Base-by-base conservation (phyloP, 2,888 invertebrate species). In the Hybos culiciformis region DNA sequence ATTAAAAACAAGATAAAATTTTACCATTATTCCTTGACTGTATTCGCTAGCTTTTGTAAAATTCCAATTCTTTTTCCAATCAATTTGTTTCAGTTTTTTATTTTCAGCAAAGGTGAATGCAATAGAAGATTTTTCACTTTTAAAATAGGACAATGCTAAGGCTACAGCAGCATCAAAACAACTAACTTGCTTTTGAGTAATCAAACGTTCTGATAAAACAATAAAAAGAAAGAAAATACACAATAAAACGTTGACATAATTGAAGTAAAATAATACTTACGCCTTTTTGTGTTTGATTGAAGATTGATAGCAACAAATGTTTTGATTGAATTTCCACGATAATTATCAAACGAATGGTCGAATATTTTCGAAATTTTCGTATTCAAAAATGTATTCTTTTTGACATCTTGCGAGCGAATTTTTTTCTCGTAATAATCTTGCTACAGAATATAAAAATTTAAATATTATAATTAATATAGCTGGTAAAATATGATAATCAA, bases 291-390 rank as follows among this genome's bases (percentile, higher is more conserved):
- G 36, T 49, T 53, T 18, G 42, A 45, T 50, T 65, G 63, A 34
- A 64, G 49, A 48, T 62, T 64, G 3, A 65, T 48, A 3, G 61
- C 56, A n/a, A 65, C 57, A 39, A 55, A 56, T 37, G 60, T 49
- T 1, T 61, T 59, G 21, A 58, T 34, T 1, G 60, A 50, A 21
- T 39, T 26, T 3, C 44, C 24, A 26, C 44, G 44, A 4, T 42
- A 40, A 9, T 45, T 36, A 32, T 47, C 37, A 31, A 51, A 52
- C 8, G 51, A 49, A 39, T 48, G 31, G 1, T 39, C 20, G 20
- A 46, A 48, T 20, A 47, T 46, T 34, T 48, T 37, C 15, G 21
- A 33, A 17, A 46, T 21, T 32, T 40, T 41, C 21, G 23, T 26
- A 29, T 24, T 14, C 11, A 43, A 33, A 9, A 26, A 19, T 20